Evolutionary conservation across 2,888 invertebrate genomes (phyloP), one percentile per base, ranked within the genome.

Genomic region (Ecliptopera silaceata): DNA sequence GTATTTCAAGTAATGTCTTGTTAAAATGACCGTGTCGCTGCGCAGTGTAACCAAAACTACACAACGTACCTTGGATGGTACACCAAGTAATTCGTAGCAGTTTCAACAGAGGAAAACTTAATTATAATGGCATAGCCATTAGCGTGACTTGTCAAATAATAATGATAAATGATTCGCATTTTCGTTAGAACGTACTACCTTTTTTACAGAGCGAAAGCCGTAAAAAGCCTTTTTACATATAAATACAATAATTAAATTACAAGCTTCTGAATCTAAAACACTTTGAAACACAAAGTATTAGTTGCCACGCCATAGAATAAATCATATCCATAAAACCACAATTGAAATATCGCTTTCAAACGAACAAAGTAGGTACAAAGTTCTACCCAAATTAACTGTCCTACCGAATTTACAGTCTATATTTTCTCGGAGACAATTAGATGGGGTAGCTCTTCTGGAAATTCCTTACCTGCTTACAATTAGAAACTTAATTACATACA

Each of bases 381-480:
- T 18, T 52, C n/a, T 43, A 66, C 68, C 61, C 64, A 69, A 74
- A 72, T 69, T 63, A 69, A 63, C 56, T 69, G 73, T 71, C 75
- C 74, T 72, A 71, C 69, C 58, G 68, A 81, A 82, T 82, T 84
- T 79, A 83, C 75, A 64, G 76, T 68, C 77, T 74, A 77, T 82
- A 74, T 72, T 72, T 70, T 61, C 64, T 48, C 58, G 18, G 43
- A 61, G 69, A 77, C 82, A 83, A 84, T 86, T 85, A 82, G 80
- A 79, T 69, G 70, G 77, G 22, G 71, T 79, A 77, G 75, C 77
- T 80, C 72, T 68, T 73, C 79, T 73, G 81, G 77, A 84, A 85
- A 86, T 77, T 84, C 80, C 75, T 74, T 69, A 75, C 76, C 71
- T 65, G 71, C 66, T 66, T 68, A 56, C 50, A 50, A 50, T 56